A percentile compares a stretch with the other conserved stretches of the same genome.
These are phyloP conservation scores for Bubo blakistoni DNA, from an alignment of 2,113 vertebrate species.

Conservation along the genomic window DNA sequence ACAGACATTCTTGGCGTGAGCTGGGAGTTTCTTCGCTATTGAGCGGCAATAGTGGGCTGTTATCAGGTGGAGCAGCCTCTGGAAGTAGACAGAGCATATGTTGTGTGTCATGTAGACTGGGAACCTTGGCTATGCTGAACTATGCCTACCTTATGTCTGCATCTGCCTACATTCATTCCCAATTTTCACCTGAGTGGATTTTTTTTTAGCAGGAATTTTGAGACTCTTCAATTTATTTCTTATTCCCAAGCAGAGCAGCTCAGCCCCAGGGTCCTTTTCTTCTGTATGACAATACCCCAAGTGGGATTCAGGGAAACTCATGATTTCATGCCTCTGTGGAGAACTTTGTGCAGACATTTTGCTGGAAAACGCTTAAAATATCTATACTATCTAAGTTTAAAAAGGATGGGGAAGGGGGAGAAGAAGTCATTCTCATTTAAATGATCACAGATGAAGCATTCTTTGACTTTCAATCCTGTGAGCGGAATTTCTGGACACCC, in stretches of 20 bases:
- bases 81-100: slow-evolving; percentile 15
- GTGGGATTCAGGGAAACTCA: neutral
- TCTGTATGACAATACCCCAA: neutral
- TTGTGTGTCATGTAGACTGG: neutral
- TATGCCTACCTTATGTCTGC: neutral
- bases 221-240: neutral
- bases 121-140: neutral
- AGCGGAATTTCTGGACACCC: neutral
- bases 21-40: neutral
- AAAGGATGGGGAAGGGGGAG: neutral
- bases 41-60: neutral
- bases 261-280: neutral
- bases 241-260: neutral
- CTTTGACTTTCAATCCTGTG: slow-evolving; percentile 9
- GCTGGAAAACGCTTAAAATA: slow-evolving; percentile 15
- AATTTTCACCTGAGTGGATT: neutral
- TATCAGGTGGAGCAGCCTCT: neutral
- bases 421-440: neutral
- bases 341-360: neutral
- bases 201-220: neutral
- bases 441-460: slow-evolving; percentile 41
- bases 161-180: neutral
- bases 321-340: neutral
- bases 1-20: neutral
- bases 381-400: neutral